Conservation (phyloP, 1,140 invertebrate genomes). For the Trinorchestia longiramus region DNA sequence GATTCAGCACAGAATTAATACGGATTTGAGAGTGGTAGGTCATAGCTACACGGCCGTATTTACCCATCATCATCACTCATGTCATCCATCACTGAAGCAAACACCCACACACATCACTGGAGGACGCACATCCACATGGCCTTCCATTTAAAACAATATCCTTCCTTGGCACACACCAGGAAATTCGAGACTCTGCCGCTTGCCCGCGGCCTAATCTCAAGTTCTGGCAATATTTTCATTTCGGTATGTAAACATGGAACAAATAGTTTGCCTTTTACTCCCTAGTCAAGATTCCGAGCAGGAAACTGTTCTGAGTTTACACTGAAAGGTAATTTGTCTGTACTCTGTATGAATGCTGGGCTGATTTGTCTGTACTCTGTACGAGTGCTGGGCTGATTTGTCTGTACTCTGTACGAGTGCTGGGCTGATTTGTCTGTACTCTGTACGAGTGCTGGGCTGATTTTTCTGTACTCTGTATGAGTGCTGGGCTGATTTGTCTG, state of each 20-base stretch:
- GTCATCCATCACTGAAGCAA: background rate
- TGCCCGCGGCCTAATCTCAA: conserved; percentile 35
- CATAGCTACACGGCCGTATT: background rate
- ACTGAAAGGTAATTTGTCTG: conserved; percentile 36
- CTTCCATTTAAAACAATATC: conserved; percentile 49
- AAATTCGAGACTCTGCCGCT: conserved; percentile 29
- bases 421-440: no score
- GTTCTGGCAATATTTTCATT: conserved; percentile 52
- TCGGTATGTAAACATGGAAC: conserved; percentile 28
- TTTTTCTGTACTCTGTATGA: no score
- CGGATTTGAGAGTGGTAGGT: background rate
- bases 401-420: no score
- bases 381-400: no score
- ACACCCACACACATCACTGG: background rate
- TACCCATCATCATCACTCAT: conserved; percentile 15
- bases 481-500: no score
- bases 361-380: no score
- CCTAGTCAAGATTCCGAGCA: conserved; percentile 10
- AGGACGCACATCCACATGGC: background rate
- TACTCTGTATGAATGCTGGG: background rate
- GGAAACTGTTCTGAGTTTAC: conserved; percentile 28
- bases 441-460: no score
- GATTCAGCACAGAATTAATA: no score
- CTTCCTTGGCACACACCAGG: background rate
- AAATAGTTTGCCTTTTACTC: conserved; percentile 36